Conservation (phyloP, 2,797 vertebrate species). For the Liparis tanakae region DNA sequence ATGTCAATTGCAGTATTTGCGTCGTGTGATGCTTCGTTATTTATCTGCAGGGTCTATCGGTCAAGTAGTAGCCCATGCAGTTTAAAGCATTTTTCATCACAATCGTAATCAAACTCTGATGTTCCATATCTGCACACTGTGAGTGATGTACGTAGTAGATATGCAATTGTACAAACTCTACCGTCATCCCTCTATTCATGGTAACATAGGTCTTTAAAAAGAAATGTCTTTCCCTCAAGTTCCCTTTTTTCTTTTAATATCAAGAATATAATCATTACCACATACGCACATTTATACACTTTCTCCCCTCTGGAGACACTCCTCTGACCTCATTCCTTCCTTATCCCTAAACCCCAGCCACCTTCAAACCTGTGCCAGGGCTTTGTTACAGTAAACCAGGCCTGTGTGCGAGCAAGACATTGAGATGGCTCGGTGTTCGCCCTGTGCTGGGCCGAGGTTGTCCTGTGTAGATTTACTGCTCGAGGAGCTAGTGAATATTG, state of each 20-base stretch:
- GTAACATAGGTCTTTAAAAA: conserved; percentile 4
- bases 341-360: conserved; percentile 44
- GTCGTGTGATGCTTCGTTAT: conserved; percentile 1
- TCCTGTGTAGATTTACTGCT: conserved; percentile 80
- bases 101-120: conserved; percentile 11
- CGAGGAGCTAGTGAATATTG: conserved; percentile 86
- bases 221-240: neutral
- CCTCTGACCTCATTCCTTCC: conserved; percentile 34
- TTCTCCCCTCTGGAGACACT: conserved; percentile 7
- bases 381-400: conserved; percentile 68
- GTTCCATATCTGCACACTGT: neutral
- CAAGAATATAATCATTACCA: conserved; percentile 49
- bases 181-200: neutral
- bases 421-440: conserved; percentile 67
- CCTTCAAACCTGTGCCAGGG: conserved; percentile 53
- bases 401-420: conserved; percentile 58
- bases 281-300: conserved; percentile 25
- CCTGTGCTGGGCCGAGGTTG: conserved; percentile 51
- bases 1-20: conserved; percentile 1
- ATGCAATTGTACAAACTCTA: conserved; percentile 1
- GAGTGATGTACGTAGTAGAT: neutral
- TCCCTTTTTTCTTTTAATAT: conserved; percentile 30
- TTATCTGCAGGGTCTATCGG: conserved; percentile 4
- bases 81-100: conserved; percentile 9
- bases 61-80: conserved; percentile 11